Percentiles rank a stretch among this genome's conserved stretches.
These are phyloP conservation scores for Anthopleura sola DNA, from an alignment of 64 coral and sea anemone species.

Conservation along the genomic window DNA sequence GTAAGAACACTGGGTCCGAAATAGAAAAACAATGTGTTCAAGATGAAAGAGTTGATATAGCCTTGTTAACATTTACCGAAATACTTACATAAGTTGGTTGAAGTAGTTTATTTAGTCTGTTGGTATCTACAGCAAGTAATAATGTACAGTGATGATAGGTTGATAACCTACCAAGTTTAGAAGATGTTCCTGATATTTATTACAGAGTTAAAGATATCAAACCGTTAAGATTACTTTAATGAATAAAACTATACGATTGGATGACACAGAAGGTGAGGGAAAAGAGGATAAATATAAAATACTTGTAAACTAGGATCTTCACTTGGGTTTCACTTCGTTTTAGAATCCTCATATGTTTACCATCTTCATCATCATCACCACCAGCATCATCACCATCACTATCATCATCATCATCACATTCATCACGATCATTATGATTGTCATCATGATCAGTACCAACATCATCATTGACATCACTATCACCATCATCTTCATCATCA, in stretches of 20 bases:
- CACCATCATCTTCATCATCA: neutral
- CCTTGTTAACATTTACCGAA: too few relatives aligned
- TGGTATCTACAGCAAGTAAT: conserved; percentile 47
- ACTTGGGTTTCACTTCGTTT: too few relatives aligned
- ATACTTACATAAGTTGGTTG: conserved; percentile 78
- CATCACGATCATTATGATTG: neutral
- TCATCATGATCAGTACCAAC: neutral
- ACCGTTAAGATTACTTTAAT: too few relatives aligned
- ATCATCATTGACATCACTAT: neutral
- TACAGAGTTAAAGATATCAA: conserved; percentile 47
- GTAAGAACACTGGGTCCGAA: neutral
- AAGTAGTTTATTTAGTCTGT: conserved; percentile 49
- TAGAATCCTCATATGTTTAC: too few relatives aligned
- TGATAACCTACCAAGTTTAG: conserved; percentile 68
- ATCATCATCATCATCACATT: neutral
- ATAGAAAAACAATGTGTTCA: too few relatives aligned
- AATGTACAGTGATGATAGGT: conserved; percentile 92
- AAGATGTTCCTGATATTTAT: conserved; percentile 89
- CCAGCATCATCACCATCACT: neutral
- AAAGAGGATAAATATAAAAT: too few relatives aligned
- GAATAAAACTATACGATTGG: too few relatives aligned
- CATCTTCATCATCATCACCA: neutral
- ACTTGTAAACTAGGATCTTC: too few relatives aligned
- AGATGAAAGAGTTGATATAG: too few relatives aligned
- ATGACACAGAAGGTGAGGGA: too few relatives aligned